Conservation (phyloP, 2,888 invertebrate species). For the Andrena chrysosceles region DNA sequence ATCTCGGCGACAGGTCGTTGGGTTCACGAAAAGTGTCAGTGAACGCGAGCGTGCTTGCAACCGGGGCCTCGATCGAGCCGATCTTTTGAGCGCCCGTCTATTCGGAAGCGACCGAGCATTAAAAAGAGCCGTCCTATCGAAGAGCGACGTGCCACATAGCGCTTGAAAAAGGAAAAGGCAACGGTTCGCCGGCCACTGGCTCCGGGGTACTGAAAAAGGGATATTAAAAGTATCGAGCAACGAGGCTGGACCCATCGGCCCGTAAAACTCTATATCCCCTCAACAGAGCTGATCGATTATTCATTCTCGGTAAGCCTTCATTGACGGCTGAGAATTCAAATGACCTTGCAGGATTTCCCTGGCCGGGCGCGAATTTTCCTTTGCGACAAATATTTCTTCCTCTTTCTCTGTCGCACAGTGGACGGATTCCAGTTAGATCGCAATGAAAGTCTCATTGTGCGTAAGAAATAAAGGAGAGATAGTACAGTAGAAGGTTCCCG, state of each 20-base stretch:
- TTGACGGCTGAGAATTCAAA: constrained; percentile 29
- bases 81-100: constrained; percentile 46
- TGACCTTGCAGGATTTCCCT: constrained; percentile 5
- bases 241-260: constrained; percentile 44
- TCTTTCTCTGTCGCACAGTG: neutral
- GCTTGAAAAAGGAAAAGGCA: constrained; percentile 42
- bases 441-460: neutral
- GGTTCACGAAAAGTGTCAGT: neutral
- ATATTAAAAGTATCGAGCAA: constrained; percentile 63
- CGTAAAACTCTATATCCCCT: constrained; percentile 64
- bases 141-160: constrained; percentile 10
- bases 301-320: constrained; percentile 45
- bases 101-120: constrained; percentile 54
- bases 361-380: neutral
- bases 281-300: constrained; percentile 55
- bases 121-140: constrained; percentile 50
- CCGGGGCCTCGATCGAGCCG: neutral
- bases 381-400: neutral
- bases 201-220: constrained; percentile 54
- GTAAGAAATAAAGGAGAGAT: neutral
- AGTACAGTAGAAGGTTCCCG: neutral
- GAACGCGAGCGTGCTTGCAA: constrained; percentile 1
- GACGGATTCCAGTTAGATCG: too few relatives aligned
- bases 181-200: constrained; percentile 39
- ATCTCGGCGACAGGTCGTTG: neutral